Evolutionary conservation across 64 coral and sea anemone species (phyloP).

Genomic region (Hydrozoanthus tunicans): DNA sequence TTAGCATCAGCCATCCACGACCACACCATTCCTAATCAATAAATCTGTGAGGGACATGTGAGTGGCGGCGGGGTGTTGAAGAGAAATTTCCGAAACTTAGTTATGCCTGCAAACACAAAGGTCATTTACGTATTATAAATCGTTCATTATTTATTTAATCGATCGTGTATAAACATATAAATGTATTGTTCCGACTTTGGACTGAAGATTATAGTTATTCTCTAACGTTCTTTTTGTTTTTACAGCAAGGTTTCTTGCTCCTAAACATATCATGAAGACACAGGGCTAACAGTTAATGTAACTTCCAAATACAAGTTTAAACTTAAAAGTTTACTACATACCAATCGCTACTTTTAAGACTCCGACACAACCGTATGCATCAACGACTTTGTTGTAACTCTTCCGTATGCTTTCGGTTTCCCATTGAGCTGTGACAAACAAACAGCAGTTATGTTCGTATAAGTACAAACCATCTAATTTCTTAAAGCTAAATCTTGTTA

Average conservation of each 20-base stretch:
- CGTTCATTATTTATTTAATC: constrained; percentile 11
- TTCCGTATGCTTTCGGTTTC: constrained; percentile 93
- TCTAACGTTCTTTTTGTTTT: neutral
- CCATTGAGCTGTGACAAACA: constrained; percentile 70
- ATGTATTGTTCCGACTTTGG: neutral
- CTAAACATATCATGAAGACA: constrained; percentile 10
- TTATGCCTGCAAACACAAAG: constrained; percentile 10
- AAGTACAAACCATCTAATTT: neutral
- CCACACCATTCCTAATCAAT: too few species aligned
- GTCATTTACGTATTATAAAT: constrained; percentile 11
- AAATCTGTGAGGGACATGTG: too few species aligned
- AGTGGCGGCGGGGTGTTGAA: neutral
- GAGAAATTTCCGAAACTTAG: constrained; percentile 10
- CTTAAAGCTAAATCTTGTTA: neutral
- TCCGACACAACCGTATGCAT: constrained; percentile 92
- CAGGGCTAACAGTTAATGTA: constrained; percentile 1
- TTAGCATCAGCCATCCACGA: too few species aligned
- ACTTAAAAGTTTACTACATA: constrained; percentile 17
- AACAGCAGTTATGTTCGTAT: neutral
- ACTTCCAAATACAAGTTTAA: constrained; percentile 6
- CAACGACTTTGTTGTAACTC: constrained; percentile 78
- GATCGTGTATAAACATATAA: constrained; percentile 1
- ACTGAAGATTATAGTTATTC: constrained; percentile 3
- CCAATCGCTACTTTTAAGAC: constrained; percentile 82
- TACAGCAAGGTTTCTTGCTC: neutral